phyloP scores from a whole-genome alignment of 2,113 vertebrate species.

The Sitta europaea region DNA sequence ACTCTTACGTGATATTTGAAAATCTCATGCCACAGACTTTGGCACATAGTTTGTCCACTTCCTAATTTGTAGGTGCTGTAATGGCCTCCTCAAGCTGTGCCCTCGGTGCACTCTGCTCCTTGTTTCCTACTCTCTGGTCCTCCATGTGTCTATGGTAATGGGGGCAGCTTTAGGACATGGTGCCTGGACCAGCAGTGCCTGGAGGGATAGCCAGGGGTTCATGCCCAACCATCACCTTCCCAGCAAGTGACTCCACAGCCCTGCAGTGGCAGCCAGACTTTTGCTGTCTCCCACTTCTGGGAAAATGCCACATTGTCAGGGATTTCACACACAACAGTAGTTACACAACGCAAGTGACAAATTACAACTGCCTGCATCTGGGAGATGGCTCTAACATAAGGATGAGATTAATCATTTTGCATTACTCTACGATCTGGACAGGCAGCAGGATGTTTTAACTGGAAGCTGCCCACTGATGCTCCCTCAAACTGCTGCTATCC shows the following conservation, averaged over 20 bases:
- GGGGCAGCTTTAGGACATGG: not conserved
- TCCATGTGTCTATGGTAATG: rapidly evolving
- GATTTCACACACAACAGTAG: not conserved
- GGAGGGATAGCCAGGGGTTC: not conserved
- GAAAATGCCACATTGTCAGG: not conserved
- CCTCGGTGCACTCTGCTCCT: not conserved
- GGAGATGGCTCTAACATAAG: not conserved
- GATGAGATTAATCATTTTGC: not conserved
- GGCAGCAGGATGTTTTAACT: not conserved
- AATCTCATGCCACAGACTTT: not conserved
- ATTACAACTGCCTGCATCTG: not conserved
- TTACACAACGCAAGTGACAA: not conserved
- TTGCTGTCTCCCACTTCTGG: not conserved
- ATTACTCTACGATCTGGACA: not conserved
- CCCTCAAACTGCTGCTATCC: not conserved
- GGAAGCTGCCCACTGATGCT: not conserved
- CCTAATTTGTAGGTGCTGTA: not conserved
- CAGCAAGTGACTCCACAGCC: not conserved
- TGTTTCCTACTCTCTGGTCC: not conserved
- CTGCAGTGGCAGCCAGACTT: not conserved
- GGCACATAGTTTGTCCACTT: not conserved
- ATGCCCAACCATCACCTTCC: not conserved
- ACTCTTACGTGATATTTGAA: not conserved
- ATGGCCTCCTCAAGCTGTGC: not conserved
- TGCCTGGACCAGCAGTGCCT: not conserved